These are phyloP conservation scores for Syrrhaptes paradoxus DNA, from an alignment of 2,113 vertebrate species.

Conservation along the genomic window DNA sequence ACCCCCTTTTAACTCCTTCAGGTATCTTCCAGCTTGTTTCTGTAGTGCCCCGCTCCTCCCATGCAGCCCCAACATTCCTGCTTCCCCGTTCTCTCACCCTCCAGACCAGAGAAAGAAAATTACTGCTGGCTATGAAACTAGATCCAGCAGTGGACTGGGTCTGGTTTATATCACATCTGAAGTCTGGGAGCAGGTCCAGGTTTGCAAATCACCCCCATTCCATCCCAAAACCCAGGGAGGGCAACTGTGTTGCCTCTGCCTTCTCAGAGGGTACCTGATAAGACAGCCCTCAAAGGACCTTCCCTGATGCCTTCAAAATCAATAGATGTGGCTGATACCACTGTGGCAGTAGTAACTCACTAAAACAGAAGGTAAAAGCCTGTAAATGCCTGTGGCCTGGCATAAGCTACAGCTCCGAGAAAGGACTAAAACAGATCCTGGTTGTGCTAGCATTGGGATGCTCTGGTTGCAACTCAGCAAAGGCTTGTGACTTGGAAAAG, in stretches of 20 bases:
- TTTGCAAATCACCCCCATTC: neutral
- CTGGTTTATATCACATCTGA: neutral
- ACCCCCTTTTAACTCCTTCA: neutral
- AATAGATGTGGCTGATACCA: neutral
- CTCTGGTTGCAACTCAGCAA: neutral
- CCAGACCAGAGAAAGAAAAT: neutral
- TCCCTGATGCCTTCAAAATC: neutral
- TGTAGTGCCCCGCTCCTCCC: neutral
- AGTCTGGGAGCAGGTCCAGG: neutral
- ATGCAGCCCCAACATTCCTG: neutral
- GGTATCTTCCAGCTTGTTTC: neutral
- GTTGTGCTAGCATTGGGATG: neutral
- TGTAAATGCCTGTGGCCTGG: neutral
- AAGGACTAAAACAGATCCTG: neutral
- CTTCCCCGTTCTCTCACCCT: neutral
- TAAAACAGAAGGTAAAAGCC: neutral
- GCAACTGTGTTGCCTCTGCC: neutral
- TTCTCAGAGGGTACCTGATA: neutral
- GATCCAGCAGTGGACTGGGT: neutral
- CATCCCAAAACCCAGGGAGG: neutral
- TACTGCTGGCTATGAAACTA: neutral
- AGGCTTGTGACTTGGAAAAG: neutral
- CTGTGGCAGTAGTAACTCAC: neutral
- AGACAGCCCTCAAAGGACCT: neutral
- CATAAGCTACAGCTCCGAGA: neutral